Evolutionary conservation across 1,140 invertebrate genomes (phyloP), one percentile per base, ranked within the genome.

Genomic region (Dreissena polymorpha): DNA sequence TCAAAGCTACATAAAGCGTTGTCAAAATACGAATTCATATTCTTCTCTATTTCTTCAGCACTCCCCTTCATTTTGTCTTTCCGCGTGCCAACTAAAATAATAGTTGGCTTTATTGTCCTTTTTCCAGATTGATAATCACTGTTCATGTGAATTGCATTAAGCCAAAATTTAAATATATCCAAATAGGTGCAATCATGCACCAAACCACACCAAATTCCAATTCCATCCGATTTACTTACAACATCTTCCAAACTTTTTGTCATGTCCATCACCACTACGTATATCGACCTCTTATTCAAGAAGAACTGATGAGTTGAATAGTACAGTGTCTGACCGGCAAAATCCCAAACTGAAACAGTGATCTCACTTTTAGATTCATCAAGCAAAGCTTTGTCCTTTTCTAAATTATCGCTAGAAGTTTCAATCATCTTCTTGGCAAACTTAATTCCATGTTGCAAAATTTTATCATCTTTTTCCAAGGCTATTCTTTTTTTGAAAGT

Each of bases 271-370:
- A 78, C 53, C 14, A 78, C 50, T n/a, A 78, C n/a, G 55, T 78
- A 78, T n/a, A 78, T 70, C 10, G 76, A 78, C 21, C 76, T 53
- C 13, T 49, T 53, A 60, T 78, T 78, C 2, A 78, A 67, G 55
- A 78, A 78, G 27, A 78, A 78, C 39, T 78, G 76, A 57, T 78
- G 76, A 7, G 76, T 78, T n/a, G 76, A 78, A 27, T 78, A 78
- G 25, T 78, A 78, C 8, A 78, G 65, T 49, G 68, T 65, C 27
- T 78, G 76, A 21, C 76, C 76, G 18, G 76, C 76, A 70, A 78
- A 78, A 60, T 78, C 76, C 76, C 76, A 78, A 21, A 78, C 27
- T 10, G 76, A 69, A 6, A 78, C 57, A 60, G 57, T 60, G 12
- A 60, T 12, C 21, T n/a, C 57, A n/a, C 12, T 23, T 60, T 60